These are phyloP conservation scores for Acrobasis consociella DNA, from an alignment of 2,888 invertebrate species.

Conservation along the genomic window DNA sequence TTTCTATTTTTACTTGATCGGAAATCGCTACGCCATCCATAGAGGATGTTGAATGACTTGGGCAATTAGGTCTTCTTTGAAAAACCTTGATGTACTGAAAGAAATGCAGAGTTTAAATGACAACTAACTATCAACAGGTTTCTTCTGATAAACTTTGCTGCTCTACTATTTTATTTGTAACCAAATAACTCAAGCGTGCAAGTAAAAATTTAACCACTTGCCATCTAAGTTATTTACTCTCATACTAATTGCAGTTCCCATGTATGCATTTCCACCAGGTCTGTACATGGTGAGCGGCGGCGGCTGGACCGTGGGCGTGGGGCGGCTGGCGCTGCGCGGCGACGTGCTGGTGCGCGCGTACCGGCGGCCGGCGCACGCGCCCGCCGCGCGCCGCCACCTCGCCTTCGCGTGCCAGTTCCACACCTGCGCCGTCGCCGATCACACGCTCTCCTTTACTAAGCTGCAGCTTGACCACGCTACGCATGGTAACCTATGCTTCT, in stretches of 20 bases:
- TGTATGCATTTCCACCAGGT: conserved; percentile 61
- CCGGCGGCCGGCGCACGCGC: conserved; percentile 83
- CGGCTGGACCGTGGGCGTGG: conserved; percentile 85
- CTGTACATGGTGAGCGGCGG: conserved; percentile 88
- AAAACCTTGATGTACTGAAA: no score
- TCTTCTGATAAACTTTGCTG: no score
- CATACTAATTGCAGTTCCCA: neutral
- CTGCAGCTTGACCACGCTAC: conserved; percentile 94
- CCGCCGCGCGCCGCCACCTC: conserved; percentile 83
- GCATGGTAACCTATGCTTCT: conserved; percentile 81
- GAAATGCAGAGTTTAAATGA: no score
- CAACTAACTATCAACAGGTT: no score
- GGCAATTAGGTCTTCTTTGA: no score
- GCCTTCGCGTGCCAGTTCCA: conserved; percentile 96
- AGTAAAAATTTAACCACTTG: no score
- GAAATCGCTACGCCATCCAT: no score
- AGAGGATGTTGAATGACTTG: no score
- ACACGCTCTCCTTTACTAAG: conserved; percentile 92
- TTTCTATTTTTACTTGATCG: no score
- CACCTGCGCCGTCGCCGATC: conserved; percentile 94
- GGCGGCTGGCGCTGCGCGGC: conserved; percentile 88
- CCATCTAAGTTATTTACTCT: no score
- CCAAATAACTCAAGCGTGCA: no score
- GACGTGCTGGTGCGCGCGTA: conserved; percentile 96
- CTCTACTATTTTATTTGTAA: no score